Evolutionary conservation across 2,113 vertebrate species (phyloP).

Genomic region (Scomber scombrus): DNA sequence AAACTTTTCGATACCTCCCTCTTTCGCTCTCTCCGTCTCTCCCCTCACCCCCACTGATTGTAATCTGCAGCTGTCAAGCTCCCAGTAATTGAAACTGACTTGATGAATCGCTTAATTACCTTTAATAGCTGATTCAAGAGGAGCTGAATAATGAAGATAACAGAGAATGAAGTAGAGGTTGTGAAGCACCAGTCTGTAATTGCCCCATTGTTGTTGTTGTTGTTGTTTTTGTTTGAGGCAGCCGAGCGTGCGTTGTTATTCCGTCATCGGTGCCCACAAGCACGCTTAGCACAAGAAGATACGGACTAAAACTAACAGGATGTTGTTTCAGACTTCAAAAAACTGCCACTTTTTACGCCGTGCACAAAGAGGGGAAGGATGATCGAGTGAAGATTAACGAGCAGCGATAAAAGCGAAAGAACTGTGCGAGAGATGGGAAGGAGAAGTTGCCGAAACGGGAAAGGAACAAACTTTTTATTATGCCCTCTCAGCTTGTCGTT

Average conservation of each 20-base stretch:
- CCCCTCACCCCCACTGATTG: constrained; percentile 84
- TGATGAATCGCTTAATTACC: constrained; percentile 97
- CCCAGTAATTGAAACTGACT: constrained; percentile 95
- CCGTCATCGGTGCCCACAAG: constrained; percentile 48
- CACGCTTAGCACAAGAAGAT: constrained; percentile 54
- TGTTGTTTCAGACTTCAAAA: constrained; percentile 66
- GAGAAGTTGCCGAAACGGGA: constrained; percentile 60
- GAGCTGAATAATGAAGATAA: constrained; percentile 93
- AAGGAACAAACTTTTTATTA: constrained; percentile 66
- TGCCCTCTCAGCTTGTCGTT: constrained; percentile 71
- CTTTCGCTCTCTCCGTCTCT: constrained; percentile 49
- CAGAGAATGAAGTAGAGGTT: constrained; percentile 84
- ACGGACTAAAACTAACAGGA: constrained; percentile 59
- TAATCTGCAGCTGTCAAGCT: constrained; percentile 92
- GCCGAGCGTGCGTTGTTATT: constrained; percentile 53
- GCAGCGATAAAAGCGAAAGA: constrained; percentile 63
- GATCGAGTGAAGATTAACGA: constrained; percentile 71
- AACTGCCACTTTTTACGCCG: constrained; percentile 29
- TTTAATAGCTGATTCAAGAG: constrained; percentile 92
- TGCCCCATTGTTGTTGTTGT: constrained; percentile 80
- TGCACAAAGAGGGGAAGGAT: constrained; percentile 51
- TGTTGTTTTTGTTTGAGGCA: constrained; percentile 67
- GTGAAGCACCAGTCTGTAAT: constrained; percentile 86
- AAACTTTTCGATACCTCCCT: constrained; percentile 62
- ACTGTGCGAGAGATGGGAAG: constrained; percentile 39